Evolutionary conservation across 2,888 invertebrate species (phyloP), one percentile per base, ranked within the genome.

Genomic region (Drosophila tanythrix): DNA sequence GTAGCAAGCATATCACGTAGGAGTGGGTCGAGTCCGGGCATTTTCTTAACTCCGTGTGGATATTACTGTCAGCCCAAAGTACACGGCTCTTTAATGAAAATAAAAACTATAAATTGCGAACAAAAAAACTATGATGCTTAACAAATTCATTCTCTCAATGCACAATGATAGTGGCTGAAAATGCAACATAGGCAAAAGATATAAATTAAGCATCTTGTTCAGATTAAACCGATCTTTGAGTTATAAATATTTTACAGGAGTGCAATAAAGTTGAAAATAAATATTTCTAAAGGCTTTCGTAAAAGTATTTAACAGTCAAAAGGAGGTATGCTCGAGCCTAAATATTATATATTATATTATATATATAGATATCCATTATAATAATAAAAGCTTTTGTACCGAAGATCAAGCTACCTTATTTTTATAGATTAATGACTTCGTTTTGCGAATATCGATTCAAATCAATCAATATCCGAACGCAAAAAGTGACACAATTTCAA

Each of bases 41-140:
- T 40, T 58, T 63, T 65, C 58, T 62, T 86, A 78, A 71, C 75
- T 85, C 70, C 57, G 51, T 75, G 72, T 61, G 72, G 81, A 80
- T 70, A 76, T 70, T 36, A 43, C 76, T 85, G 87, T 77, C 79
- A 70, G 87, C 15, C 85, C 73, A 79, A 55, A 74, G 76, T 69
- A 68, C 59, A 67, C 57, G 48, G 35, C 51, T 61, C 51, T 51
- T 56, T 65, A 82, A 77, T 63, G 59, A 79, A 68, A 62, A 55
- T 50, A 27, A 62, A 70, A 57, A 38, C 55, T 7, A 21, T 3
- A 31, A 33, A 25, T 46, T 21, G 13, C 21, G 35, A n/a, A 18
- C 43, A 25, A 29, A 56, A 21, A 38, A 59, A 55, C 29, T 10
- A 25, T 33, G 29, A 6, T 38, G 13, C 38, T 40, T n/a, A 46